Evolutionary conservation across 2,113 vertebrate species (phyloP).

Genomic region (Epinephelus cyanopodus): DNA sequence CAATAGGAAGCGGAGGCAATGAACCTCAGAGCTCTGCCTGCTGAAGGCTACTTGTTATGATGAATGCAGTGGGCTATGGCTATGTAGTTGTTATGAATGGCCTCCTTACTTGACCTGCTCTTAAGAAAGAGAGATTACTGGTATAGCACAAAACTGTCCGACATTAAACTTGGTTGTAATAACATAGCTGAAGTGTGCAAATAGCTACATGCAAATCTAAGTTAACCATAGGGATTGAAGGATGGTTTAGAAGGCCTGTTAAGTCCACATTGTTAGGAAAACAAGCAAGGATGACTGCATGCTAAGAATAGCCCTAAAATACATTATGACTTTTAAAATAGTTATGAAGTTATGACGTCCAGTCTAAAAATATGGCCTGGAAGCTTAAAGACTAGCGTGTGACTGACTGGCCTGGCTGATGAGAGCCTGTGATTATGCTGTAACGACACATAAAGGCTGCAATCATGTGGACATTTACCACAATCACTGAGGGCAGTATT

Average conservation of each 20-base stretch:
- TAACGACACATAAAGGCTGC: slow-evolving; percentile 4
- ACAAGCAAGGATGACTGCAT: slow-evolving; percentile 5
- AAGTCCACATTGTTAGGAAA: slow-evolving; percentile 13
- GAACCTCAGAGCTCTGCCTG: slow-evolving; percentile 45
- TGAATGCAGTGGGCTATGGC: slow-evolving; percentile 18
- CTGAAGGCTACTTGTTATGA: slow-evolving; percentile 34
- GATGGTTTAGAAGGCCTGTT: background rate
- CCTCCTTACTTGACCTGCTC: slow-evolving; percentile 28
- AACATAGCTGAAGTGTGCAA: background rate
- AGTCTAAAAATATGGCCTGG: background rate
- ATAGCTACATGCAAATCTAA: background rate
- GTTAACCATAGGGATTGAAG: background rate
- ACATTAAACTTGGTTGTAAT: background rate
- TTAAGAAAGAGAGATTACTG: background rate
- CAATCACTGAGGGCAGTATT: slow-evolving; percentile 13
- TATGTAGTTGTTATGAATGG: slow-evolving; percentile 31
- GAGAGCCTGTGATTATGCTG: slow-evolving; percentile 31
- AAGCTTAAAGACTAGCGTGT: background rate
- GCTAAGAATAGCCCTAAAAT: slow-evolving; percentile 52
- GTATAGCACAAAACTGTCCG: background rate
- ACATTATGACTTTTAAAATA: slow-evolving; percentile 39
- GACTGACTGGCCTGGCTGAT: slow-evolving; percentile 3
- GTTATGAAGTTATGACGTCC: slow-evolving; percentile 39
- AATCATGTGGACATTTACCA: slow-evolving; percentile 28
- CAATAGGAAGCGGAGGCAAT: slow-evolving; percentile 59